Base-by-base conservation (phyloP, 2,113 vertebrate species). In the Epinephelus lanceolatus region DNA sequence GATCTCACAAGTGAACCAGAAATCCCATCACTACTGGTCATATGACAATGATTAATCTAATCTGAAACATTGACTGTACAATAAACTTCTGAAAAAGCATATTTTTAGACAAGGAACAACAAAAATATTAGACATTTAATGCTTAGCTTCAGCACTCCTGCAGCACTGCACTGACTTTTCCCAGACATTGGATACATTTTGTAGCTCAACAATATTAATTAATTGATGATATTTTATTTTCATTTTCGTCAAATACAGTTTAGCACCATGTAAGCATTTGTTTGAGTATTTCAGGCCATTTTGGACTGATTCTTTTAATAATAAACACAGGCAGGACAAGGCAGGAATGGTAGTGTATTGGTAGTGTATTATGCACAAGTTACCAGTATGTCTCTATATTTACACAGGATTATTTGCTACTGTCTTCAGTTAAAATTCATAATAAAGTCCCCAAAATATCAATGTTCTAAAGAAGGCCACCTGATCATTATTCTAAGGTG, bases 401-500 rank as follows among this genome's bases (percentile, higher is more conserved):
- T 10, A 49, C 10, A 56, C 8, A 30, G 25, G 19, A 51, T 40
- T 21, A 17, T 70, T 23, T 19, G 12, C 8, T 23, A 0, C 52
- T 72, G 49, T 65, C 0, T 33, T 57, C 6, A 17, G 21, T 1
- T 12, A 14, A 42, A 47, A 68, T 77, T 9, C 1, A 21, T 14
- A 57, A 49, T 27, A 6, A 52, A 73, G n/a, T 69, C 47, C 6
- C 11, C 9, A 42, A 76, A 69, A 74, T 65, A 73, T 11, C 18
- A 55, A 71, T 1, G 53, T 69, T 47, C 18, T 14, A 71, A 82
- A 33, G 27, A 4, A 69, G 27, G 25, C 12, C 5, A 55, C 17
- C 19, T 21, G 21, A 69, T 79, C 11, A 33, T 67, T 56, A 71
- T 78, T 56, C 63, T 60, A 33, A 74, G 33, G 40, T 75, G 25